Conservation (phyloP, 2,113 vertebrate species). For the Corvus cornix region DNA sequence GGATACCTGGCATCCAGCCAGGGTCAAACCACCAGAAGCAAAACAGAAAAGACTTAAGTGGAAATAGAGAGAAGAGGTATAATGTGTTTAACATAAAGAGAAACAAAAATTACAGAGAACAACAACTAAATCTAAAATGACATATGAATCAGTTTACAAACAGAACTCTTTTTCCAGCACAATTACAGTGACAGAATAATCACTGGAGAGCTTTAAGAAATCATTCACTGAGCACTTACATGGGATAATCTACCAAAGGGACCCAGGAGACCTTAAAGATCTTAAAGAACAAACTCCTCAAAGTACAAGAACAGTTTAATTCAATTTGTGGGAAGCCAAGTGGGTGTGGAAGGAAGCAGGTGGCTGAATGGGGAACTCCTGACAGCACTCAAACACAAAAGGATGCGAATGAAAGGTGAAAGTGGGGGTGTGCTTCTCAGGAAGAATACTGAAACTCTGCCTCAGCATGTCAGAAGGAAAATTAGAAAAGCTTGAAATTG, state of each 20-base stretch:
- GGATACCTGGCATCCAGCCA: not conserved
- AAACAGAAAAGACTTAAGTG: not conserved
- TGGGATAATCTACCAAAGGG: conserved; percentile 25
- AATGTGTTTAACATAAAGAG: conserved; percentile 9
- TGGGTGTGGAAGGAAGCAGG: not conserved
- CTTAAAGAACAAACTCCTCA: conserved; percentile 41
- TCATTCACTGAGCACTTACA: conserved; percentile 45
- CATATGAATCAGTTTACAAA: conserved; percentile 46
- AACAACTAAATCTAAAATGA: conserved; percentile 34
- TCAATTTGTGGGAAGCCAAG: conserved; percentile 13
- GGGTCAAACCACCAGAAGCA: not conserved
- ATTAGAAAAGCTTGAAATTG: not conserved
- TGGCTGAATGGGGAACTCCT: not conserved
- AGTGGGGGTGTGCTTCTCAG: not conserved
- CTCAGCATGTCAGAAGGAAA: not conserved
- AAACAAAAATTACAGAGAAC: conserved; percentile 37
- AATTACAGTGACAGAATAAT: conserved; percentile 45
- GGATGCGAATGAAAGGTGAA: not conserved
- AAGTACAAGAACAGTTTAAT: conserved; percentile 2
- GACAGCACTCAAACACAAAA: conserved; percentile 25
- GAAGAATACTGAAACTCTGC: not conserved
- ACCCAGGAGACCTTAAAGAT: conserved; percentile 34
- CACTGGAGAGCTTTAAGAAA: conserved; percentile 55
- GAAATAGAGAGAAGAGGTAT: not conserved
- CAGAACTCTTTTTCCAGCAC: conserved; percentile 19